phyloP scores from a whole-genome alignment of 2,888 invertebrate species.

The Diadromus collaris region DNA sequence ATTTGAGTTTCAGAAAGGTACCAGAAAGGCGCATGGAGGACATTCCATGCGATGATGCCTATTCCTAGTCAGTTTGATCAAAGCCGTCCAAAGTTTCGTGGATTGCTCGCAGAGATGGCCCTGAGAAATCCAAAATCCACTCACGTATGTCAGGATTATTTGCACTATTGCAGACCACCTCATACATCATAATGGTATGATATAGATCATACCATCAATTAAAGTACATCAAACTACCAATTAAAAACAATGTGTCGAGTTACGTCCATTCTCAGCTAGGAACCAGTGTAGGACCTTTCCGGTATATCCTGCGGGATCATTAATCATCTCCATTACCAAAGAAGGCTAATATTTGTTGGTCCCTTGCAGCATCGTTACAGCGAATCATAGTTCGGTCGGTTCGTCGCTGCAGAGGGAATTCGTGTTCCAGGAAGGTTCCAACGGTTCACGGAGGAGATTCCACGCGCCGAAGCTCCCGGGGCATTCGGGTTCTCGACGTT shows the following conservation, averaged over 20 bases:
- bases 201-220: no score
- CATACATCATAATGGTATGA: no score
- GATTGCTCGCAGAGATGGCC: no score
- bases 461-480: slow-evolving; percentile 28
- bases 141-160: no score
- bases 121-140: no score
- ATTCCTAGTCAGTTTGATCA: no score
- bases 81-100: no score
- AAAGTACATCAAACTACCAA: no score
- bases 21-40: slow-evolving; percentile 15
- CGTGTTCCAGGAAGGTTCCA: slow-evolving; percentile 10
- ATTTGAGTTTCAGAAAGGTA: slow-evolving; percentile 19
- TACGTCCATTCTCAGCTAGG: background rate
- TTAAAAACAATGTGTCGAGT: background rate
- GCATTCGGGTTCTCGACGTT: slow-evolving; percentile 19
- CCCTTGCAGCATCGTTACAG: background rate
- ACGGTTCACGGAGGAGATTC: slow-evolving; percentile 40
- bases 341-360: slow-evolving; percentile 12
- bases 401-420: slow-evolving; percentile 8
- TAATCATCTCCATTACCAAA: slow-evolving; percentile 27
- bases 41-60: slow-evolving; percentile 43
- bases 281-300: background rate
- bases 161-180: no score
- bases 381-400: slow-evolving; percentile 16
- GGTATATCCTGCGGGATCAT: background rate